Conservation (phyloP, 1,140 invertebrate species). For the Zaprionus inermis region DNA sequence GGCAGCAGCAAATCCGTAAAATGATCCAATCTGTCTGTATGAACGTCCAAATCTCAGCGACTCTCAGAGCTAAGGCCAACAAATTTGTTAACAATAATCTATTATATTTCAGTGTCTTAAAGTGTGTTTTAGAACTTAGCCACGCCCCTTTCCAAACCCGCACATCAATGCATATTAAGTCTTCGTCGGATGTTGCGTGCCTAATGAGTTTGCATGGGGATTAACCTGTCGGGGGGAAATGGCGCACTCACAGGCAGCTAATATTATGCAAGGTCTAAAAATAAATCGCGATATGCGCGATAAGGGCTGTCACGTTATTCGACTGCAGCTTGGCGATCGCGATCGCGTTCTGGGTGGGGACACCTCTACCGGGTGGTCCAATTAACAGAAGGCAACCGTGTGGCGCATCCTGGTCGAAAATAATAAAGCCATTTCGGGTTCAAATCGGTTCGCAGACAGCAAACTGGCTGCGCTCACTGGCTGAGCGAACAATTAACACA, state of each 20-base stretch:
- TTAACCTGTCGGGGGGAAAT: conserved; percentile 64
- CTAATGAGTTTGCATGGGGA: conserved; percentile 62
- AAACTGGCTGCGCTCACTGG: conserved; percentile 9
- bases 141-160: too few species aligned
- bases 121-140: too few species aligned
- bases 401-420: conserved; percentile 40
- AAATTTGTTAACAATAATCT: too few species aligned
- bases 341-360: not conserved
- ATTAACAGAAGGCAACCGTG: conserved; percentile 54
- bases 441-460: conserved; percentile 66
- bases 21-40: too few species aligned
- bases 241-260: conserved; percentile 50
- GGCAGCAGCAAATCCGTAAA: too few species aligned
- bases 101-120: too few species aligned
- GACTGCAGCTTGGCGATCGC: not conserved
- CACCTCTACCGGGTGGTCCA: conserved; percentile 68
- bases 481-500: conserved; percentile 75
- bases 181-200: not conserved
- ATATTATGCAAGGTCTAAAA: conserved; percentile 49
- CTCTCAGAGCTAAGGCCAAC: too few species aligned
- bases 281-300: conserved; percentile 35
- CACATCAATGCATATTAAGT: too few species aligned
- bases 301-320: conserved; percentile 5
- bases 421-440: conserved; percentile 81
- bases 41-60: too few species aligned